phyloP scores from a whole-genome alignment of 1,140 invertebrate species.

The Thalassaphorura encarpata region DNA sequence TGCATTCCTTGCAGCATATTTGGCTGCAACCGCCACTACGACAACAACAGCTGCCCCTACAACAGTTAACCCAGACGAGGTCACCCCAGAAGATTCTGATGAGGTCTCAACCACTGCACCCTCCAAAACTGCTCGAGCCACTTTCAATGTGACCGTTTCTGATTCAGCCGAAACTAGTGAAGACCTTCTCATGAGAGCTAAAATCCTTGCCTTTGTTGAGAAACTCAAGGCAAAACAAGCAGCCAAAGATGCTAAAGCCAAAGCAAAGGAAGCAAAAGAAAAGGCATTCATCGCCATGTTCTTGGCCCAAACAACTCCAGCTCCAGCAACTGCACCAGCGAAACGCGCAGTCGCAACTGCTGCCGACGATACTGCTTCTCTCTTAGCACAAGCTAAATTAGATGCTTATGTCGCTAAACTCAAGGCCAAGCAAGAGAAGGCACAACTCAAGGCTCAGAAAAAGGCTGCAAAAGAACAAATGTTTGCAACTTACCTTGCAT shows the following conservation, averaged over 20 bases:
- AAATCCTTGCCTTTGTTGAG: not conserved
- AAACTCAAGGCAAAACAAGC: not conserved
- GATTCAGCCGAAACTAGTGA: not conserved
- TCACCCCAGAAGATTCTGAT: too few relatives aligned
- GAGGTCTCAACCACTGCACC: too few relatives aligned
- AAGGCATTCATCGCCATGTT: not conserved
- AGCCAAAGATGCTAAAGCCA: slow-evolving; percentile 1
- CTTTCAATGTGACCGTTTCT: not conserved
- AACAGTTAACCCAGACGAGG: not conserved
- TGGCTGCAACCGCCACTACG: not conserved
- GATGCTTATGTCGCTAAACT: not conserved
- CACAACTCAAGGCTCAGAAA: not conserved
- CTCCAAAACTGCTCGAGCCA: not conserved
- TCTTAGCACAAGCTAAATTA: too few relatives aligned
- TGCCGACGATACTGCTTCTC: not conserved
- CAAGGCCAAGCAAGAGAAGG: not conserved
- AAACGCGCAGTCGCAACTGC: not conserved
- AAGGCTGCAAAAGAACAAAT: not conserved
- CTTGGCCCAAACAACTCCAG: not conserved
- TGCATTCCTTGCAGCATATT: not conserved
- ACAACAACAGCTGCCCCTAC: not conserved
- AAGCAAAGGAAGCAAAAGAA: slow-evolving; percentile 2
- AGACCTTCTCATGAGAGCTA: not conserved
- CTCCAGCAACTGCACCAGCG: not conserved
- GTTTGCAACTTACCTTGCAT: not conserved